Conservation (phyloP, 2,888 invertebrate species). For the Nephrotoma appendiculata region DNA sequence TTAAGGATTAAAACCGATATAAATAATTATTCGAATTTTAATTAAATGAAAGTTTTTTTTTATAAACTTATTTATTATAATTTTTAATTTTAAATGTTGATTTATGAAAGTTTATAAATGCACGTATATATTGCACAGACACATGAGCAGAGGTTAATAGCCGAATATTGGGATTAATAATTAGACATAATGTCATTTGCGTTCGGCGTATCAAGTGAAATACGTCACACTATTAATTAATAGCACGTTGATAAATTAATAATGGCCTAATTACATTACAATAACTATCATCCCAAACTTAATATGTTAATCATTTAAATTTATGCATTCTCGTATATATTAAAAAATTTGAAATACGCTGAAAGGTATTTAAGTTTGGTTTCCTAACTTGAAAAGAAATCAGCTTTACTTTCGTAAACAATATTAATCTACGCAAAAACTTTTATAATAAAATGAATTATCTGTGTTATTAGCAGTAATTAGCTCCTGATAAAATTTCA, state of each 20-base stretch:
- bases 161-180: neutral
- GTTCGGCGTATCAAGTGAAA: neutral
- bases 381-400: neutral
- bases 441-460: neutral
- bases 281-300: neutral
- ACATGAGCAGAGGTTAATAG: neutral
- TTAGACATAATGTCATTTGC: neutral
- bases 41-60: neutral
- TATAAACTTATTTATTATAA: neutral
- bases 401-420: neutral
- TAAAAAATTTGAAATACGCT: neutral
- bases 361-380: neutral
- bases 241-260: neutral
- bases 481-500: neutral
- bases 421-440: neutral
- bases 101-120: neutral
- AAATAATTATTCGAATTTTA: neutral
- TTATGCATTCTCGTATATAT: neutral
- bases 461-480: neutral
- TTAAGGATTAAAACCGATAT: neutral
- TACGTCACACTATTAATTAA: neutral
- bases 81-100: neutral
- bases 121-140: neutral
- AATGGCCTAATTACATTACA: neutral
- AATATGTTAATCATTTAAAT: neutral